These are phyloP conservation scores for Aporophyla nigra DNA, from an alignment of 2,888 invertebrate species.

Conservation along the genomic window DNA sequence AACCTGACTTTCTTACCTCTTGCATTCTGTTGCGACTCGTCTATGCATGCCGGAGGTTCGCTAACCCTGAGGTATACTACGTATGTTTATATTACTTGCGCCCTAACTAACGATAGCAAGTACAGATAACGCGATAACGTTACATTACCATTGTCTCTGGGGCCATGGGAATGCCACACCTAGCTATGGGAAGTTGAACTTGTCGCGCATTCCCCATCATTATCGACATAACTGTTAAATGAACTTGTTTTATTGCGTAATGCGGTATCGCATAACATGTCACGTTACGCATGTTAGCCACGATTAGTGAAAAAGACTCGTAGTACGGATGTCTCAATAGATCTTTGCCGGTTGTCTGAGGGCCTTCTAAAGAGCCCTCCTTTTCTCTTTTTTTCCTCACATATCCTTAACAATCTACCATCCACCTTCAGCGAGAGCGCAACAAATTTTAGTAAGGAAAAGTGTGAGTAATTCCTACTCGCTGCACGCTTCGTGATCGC, in stretches of 20 bases:
- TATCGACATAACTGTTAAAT: constrained; percentile 69
- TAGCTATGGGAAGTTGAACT: constrained; percentile 73
- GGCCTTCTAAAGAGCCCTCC: constrained; percentile 21
- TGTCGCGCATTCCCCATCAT: constrained; percentile 66
- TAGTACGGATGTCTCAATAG: constrained; percentile 24
- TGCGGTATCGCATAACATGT: constrained; percentile 18
- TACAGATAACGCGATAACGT: constrained; percentile 63
- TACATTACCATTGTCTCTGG: constrained; percentile 73
- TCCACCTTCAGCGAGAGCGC: background rate
- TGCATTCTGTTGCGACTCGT: constrained; percentile 9
- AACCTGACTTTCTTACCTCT: constrained; percentile 2
- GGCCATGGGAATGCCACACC: constrained; percentile 75
- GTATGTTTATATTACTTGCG: constrained; percentile 39
- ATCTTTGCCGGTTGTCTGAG: constrained; percentile 7
- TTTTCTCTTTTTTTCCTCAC: background rate
- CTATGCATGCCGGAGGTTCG: constrained; percentile 22
- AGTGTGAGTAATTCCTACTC: constrained; percentile 38
- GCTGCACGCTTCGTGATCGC: constrained; percentile 43
- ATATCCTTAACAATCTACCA: background rate
- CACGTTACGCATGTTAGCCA: constrained; percentile 40
- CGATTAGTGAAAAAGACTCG: constrained; percentile 10
- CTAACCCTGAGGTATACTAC: constrained; percentile 33
- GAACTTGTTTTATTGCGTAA: constrained; percentile 65
- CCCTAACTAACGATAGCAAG: constrained; percentile 58
- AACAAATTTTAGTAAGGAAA: constrained; percentile 10